Evolutionary conservation across 2,888 invertebrate genomes (phyloP).

Genomic region (Phragmatobia fuliginosa): DNA sequence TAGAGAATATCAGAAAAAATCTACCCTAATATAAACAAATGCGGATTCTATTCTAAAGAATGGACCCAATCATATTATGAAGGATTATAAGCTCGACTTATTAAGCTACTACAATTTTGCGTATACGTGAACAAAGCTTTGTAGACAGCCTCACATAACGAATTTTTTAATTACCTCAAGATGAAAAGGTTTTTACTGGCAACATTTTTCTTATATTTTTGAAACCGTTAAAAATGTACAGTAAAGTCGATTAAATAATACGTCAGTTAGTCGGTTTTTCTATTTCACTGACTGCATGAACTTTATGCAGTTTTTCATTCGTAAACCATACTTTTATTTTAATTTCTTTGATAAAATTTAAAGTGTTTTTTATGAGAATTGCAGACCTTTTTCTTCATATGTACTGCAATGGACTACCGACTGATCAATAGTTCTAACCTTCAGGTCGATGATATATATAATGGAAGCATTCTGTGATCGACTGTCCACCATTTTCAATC

Average conservation of each 20-base stretch:
- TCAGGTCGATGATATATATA: neutral
- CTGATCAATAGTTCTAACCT: neutral
- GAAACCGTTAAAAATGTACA: neutral
- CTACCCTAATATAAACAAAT: conserved; percentile 33
- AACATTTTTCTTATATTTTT: neutral
- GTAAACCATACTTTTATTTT: too few relatives aligned
- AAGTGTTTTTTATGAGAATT: neutral
- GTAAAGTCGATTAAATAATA: neutral
- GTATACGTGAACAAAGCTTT: conserved; percentile 36
- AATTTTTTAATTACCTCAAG: conserved; percentile 16
- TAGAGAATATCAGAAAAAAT: neutral
- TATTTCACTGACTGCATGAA: neutral
- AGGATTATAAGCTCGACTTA: conserved; percentile 52
- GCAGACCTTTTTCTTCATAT: neutral
- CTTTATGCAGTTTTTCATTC: neutral
- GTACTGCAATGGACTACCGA: neutral
- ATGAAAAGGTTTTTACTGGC: neutral
- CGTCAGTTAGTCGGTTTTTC: neutral
- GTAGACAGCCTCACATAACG: conserved; percentile 8
- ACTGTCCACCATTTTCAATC: conserved; percentile 19
- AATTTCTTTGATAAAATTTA: too few relatives aligned
- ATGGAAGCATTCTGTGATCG: neutral
- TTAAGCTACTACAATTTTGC: conserved; percentile 35
- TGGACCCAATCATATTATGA: conserved; percentile 55
- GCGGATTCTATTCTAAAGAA: conserved; percentile 38